Percentiles rank a stretch among this genome's conserved stretches.
phyloP scores from a whole-genome alignment of 2,888 invertebrate genomes.

The Alcis repandata region DNA sequence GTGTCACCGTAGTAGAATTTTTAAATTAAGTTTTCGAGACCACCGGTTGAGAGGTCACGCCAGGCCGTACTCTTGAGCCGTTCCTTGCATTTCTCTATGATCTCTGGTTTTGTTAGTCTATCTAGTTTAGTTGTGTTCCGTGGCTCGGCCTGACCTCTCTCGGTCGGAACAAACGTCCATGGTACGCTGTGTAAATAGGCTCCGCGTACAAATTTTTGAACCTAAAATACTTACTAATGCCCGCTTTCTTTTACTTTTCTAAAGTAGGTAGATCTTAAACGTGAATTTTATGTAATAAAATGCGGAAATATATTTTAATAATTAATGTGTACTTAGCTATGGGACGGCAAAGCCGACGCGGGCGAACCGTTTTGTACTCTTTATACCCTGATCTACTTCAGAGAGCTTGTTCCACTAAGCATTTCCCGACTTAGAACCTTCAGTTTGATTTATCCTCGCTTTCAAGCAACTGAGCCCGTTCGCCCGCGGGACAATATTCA shows the following conservation, averaged over 20 bases:
- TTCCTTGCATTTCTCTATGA: slow-evolving; percentile 57
- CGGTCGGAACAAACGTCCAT: slow-evolving; percentile 83
- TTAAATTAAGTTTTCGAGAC: slow-evolving; percentile 80
- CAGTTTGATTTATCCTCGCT: slow-evolving; percentile 45
- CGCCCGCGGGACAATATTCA: slow-evolving; percentile 82
- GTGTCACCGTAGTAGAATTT: slow-evolving; percentile 83
- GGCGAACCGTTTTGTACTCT: slow-evolving; percentile 60
- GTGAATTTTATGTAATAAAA: slow-evolving; percentile 87
- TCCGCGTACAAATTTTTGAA: slow-evolving; percentile 84
- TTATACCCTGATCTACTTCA: slow-evolving; percentile 38
- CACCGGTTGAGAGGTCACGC: slow-evolving; percentile 68
- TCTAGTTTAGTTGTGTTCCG: slow-evolving; percentile 55
- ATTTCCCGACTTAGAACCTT: slow-evolving; percentile 29
- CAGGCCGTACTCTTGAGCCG: slow-evolving; percentile 51
- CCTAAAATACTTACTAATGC: slow-evolving; percentile 80
- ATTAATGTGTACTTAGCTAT: slow-evolving; percentile 85
- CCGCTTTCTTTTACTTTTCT: slow-evolving; percentile 84
- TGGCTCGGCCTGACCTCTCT: slow-evolving; percentile 64
- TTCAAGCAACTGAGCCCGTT: slow-evolving; percentile 56
- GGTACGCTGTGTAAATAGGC: slow-evolving; percentile 85
- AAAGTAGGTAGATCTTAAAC: slow-evolving; percentile 85
- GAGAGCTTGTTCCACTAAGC: slow-evolving; percentile 41
- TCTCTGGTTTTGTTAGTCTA: slow-evolving; percentile 69
- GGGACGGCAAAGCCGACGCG: slow-evolving; percentile 84
- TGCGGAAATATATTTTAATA: slow-evolving; percentile 87